phyloP scores from a whole-genome alignment of 1,140 invertebrate genomes.

The Bombus picipes region DNA sequence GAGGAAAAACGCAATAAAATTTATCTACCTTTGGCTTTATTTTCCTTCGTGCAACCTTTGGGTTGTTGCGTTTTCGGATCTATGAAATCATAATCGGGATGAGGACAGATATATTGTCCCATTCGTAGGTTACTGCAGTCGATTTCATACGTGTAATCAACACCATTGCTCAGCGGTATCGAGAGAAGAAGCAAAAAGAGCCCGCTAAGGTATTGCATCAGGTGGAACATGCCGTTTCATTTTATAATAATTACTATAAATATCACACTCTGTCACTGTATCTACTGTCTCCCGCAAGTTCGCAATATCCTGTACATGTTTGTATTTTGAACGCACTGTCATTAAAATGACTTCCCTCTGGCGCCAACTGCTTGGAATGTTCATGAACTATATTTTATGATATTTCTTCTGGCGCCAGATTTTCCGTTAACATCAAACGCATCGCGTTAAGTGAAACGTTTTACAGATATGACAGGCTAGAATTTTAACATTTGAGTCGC shows the following conservation, averaged over 20 bases:
- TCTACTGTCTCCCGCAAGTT: conserved; percentile 3
- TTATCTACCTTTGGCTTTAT: conserved; percentile 88
- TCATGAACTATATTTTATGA: conserved; percentile 8
- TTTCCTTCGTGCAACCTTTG: conserved; percentile 90
- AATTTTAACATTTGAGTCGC: neutral
- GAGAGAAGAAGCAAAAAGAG: conserved; percentile 46
- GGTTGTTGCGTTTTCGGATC: conserved; percentile 95
- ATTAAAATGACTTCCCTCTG: neutral
- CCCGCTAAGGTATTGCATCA: conserved; percentile 56
- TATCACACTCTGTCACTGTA: conserved; percentile 28
- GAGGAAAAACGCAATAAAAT: neutral
- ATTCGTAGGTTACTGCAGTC: conserved; percentile 89
- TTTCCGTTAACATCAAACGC: neutral
- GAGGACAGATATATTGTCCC: conserved; percentile 93
- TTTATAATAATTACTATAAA: conserved; percentile 57
- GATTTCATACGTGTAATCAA: conserved; percentile 70
- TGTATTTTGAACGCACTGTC: conserved; percentile 54
- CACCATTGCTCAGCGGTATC: conserved; percentile 60
- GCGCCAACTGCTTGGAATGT: conserved; percentile 26
- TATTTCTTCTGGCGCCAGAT: neutral
- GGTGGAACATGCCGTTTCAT: conserved; percentile 66
- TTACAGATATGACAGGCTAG: neutral
- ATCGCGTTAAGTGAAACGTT: neutral
- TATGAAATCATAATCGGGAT: conserved; percentile 90
- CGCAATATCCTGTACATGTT: conserved; percentile 35